Percentiles rank a stretch among this genome's conserved stretches.
phyloP scores from a whole-genome alignment of 2,888 invertebrate species.

The Spodoptera littoralis region DNA sequence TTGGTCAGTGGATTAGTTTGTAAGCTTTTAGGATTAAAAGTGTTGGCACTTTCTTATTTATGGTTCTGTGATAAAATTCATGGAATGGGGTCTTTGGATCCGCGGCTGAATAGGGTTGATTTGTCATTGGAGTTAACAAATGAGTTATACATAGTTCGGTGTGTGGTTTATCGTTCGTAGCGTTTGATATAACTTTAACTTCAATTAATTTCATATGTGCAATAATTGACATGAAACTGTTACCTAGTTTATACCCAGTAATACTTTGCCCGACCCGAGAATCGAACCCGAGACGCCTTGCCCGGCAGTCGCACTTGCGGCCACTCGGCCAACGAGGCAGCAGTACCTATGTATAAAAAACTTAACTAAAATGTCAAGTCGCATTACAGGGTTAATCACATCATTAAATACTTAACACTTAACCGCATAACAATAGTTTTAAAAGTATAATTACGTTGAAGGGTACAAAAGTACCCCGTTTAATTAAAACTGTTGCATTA shows the following conservation, averaged over 20 bases:
- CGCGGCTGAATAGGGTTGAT: constrained; percentile 4
- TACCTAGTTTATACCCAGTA: no score
- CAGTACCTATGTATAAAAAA: no score
- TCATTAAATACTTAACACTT: constrained; percentile 35
- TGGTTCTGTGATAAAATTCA: constrained; percentile 15
- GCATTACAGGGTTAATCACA: constrained; percentile 27
- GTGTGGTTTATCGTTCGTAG: no score
- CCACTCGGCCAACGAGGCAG: no score
- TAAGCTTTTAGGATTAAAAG: constrained; percentile 52
- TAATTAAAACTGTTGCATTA: constrained; percentile 33
- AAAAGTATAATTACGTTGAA: constrained; percentile 32
- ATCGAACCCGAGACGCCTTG: no score
- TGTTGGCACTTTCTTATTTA: constrained; percentile 26
- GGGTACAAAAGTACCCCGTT: constrained; percentile 13
- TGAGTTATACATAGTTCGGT: no score
- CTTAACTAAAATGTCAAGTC: constrained; percentile 15
- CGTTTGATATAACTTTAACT: no score
- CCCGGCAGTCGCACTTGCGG: no score
- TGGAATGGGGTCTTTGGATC: background rate
- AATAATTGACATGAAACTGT: no score
- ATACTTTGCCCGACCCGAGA: no score
- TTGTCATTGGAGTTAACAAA: background rate
- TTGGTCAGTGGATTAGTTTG: constrained; percentile 57
- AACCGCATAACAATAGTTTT: constrained; percentile 27
- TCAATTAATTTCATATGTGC: no score